Evolutionary conservation across 2,888 invertebrate species (phyloP).

Genomic region (Pemphredon lugubris): DNA sequence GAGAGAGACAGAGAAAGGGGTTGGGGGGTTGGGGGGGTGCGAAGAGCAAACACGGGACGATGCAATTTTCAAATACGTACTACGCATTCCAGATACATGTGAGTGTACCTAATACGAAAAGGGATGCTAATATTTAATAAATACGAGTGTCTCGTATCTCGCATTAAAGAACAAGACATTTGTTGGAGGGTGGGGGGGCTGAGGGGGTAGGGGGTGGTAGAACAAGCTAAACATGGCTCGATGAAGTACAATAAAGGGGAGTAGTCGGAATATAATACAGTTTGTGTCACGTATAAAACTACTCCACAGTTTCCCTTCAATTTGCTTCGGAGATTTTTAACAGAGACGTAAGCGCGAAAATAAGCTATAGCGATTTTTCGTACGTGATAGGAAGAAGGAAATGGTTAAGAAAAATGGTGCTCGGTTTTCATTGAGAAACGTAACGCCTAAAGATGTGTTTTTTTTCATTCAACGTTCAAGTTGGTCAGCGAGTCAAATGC

Average conservation of each 20-base stretch:
- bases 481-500: no score
- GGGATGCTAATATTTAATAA: conserved; percentile 49
- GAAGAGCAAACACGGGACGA: conserved; percentile 35
- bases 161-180: conserved; percentile 53
- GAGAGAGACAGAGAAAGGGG: no score
- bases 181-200: conserved; percentile 15
- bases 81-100: conserved; percentile 62
- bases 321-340: conserved; percentile 3
- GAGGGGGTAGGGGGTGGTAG: background rate
- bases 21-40: no score
- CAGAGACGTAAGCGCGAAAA: background rate
- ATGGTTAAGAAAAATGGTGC: no score
- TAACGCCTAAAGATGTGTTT: no score
- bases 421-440: no score
- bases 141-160: conserved; percentile 26
- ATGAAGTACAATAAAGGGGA: conserved; percentile 31
- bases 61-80: conserved; percentile 50
- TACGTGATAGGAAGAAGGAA: no score
- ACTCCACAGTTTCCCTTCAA: conserved; percentile 11
- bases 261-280: conserved; percentile 29
- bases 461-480: no score
- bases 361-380: no score
- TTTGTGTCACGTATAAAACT: conserved; percentile 16
- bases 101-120: conserved; percentile 48
- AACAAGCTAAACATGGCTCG: conserved; percentile 51